Evolutionary conservation across 2,888 invertebrate species (phyloP), one percentile per base, ranked within the genome.

Genomic region (Minunthozetes semirufus): DNA sequence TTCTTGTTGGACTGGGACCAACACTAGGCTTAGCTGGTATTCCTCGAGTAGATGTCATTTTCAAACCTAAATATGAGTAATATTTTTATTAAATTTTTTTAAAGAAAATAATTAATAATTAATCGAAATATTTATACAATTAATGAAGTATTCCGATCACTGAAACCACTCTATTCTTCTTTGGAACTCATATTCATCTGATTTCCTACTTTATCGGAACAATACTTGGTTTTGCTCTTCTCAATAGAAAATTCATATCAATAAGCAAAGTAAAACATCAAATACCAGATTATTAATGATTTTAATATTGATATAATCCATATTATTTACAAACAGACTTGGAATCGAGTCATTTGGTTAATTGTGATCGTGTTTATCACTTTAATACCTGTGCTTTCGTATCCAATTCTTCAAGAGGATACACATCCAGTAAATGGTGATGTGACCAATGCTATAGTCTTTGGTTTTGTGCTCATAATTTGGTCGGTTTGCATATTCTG

Each of bases 61-160:
- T 61, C 11, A 56, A 74, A 53, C 53, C 71, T 1, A 61, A 71
- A 59, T 71, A 50, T 33, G 33, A 29, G 74, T 74, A 72, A 71
- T 19, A 56, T 4, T 11, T 53, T 53, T 53, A n/a, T n/a, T n/a
- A n/a, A n/a, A n/a, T 53, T 8, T 42, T 42, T 9, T 42, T 42
- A 9, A 13, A 42, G 13, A 48, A 48, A 13, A 48, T 48, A 3
- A 48, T 48, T 48, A 11, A 17, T 13, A 6, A 48, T 11, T 48
- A 48, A 48, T 11, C 3, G 48, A 48, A 48, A 48, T 53, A 19
- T 53, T 53, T n/a, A 6, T 5, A n/a, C 17, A 9, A 9, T 13
- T 17, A 48, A 17, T 17, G 42, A 17, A 38, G 66, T 13, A 13
- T 63, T 9, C 66, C 66, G 2, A 4, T 2, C 15, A 15, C 13